Percentiles rank a stretch among this genome's conserved stretches.
These are phyloP conservation scores for Sapajus apella DNA, from an alignment of 2,113 vertebrate genomes.

Conservation along the genomic window DNA sequence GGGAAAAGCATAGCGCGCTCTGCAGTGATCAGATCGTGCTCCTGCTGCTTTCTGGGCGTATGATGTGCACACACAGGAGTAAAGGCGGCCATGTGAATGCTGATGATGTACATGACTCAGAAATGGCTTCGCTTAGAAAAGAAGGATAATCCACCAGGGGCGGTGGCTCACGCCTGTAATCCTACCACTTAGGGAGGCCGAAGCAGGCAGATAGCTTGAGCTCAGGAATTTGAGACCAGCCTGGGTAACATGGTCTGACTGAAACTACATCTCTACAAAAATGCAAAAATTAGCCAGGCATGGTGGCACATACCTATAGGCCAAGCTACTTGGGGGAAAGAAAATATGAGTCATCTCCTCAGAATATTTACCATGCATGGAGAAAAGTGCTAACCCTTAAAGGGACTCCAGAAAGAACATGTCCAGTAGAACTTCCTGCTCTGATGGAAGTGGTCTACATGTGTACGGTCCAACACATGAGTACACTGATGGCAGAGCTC, in stretches of 20 bases:
- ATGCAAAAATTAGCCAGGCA: no score
- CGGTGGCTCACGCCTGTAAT: no score
- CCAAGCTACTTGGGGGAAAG: neutral
- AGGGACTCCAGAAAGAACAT: neutral
- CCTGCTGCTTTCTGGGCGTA: neutral
- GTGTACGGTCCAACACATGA: neutral
- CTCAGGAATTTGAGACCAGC: no score
- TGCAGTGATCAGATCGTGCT: neutral
- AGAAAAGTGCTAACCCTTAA: neutral
- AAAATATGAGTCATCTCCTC: neutral
- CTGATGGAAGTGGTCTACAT: neutral
- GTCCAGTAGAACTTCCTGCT: neutral
- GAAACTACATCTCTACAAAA: no score
- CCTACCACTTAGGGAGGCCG: no score
- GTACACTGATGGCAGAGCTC: neutral
- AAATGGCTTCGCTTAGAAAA: neutral
- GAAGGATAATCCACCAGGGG: neutral
- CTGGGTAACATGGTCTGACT: no score
- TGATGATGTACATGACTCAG: neutral
- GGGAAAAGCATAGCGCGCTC: neutral
- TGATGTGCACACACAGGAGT: accelerated
- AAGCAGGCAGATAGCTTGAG: no score
- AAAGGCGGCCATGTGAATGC: neutral
- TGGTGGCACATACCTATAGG: no score
- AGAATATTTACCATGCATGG: neutral